phyloP scores from a whole-genome alignment of 2,797 vertebrate species.

The Myripristis jacobus region DNA sequence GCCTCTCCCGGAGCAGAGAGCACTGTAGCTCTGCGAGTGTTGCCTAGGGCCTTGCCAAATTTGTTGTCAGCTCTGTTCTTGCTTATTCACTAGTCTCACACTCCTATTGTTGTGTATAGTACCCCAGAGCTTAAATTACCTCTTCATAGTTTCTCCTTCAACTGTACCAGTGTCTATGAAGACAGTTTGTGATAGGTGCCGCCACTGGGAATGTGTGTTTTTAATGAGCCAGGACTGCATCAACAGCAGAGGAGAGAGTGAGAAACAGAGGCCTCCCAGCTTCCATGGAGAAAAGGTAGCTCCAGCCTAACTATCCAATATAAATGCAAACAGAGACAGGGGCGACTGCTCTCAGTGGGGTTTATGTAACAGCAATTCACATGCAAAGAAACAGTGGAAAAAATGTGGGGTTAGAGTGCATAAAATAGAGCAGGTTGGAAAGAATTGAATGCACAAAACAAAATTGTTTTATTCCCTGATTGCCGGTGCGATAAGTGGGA shows the following conservation, averaged over 20 bases:
- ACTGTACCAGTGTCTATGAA: background rate
- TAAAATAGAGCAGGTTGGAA: no score
- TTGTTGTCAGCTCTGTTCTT: constrained; percentile 25
- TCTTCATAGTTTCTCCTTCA: constrained; percentile 13
- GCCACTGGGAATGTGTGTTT: constrained; percentile 13
- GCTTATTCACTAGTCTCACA: constrained; percentile 25
- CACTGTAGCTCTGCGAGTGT: background rate
- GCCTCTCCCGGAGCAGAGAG: constrained; percentile 6
- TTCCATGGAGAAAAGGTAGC: constrained; percentile 6
- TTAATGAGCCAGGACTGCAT: constrained; percentile 34
- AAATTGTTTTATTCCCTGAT: no score
- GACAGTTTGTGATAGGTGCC: background rate
- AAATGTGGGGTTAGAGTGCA: no score
- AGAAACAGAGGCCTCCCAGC: constrained; percentile 1
- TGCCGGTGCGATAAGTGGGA: no score
- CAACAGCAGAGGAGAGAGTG: background rate
- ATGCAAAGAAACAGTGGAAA: no score
- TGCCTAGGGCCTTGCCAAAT: constrained; percentile 20
- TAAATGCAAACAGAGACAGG: background rate
- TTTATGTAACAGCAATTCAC: background rate
- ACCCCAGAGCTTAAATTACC: constrained; percentile 13
- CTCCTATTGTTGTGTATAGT: constrained; percentile 14
- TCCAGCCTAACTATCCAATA: background rate
- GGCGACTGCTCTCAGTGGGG: background rate
- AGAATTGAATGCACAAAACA: no score